Percentiles rank a stretch among this genome's conserved stretches.
phyloP scores from a whole-genome alignment of 2,888 invertebrate species.

The Pseudanteris insignis region DNA sequence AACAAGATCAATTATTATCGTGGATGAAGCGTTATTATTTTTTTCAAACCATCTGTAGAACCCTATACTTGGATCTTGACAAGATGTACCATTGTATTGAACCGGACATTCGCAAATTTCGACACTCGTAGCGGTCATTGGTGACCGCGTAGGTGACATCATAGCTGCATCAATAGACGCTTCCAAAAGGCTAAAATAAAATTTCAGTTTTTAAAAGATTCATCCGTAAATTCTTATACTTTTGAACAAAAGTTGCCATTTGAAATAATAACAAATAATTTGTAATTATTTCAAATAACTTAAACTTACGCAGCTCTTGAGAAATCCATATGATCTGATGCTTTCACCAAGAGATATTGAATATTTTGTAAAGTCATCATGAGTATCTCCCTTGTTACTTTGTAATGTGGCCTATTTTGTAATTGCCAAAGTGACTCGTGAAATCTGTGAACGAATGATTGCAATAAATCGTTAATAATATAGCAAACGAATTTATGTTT shows the following conservation, averaged over 20 bases:
- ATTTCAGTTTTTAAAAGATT: too few relatives aligned
- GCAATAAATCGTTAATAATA: too few relatives aligned
- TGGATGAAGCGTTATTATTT: constrained; percentile 70
- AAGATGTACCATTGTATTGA: constrained; percentile 85
- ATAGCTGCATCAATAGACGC: constrained; percentile 86
- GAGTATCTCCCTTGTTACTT: constrained; percentile 79
- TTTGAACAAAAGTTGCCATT: not conserved
- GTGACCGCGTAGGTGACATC: constrained; percentile 73
- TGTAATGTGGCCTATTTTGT: constrained; percentile 69
- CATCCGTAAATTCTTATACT: too few relatives aligned
- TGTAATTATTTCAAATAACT: not conserved
- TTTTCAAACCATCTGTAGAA: constrained; percentile 80
- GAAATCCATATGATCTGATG: constrained; percentile 73
- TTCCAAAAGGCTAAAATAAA: constrained; percentile 72
- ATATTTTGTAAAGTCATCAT: constrained; percentile 94
- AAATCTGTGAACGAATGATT: constrained; percentile 68
- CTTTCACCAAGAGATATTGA: constrained; percentile 81
- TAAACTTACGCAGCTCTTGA: constrained; percentile 70
- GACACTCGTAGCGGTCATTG: constrained; percentile 79
- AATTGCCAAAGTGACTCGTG: constrained; percentile 84
- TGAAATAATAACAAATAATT: not conserved
- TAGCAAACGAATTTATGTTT: too few relatives aligned
- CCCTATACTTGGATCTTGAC: constrained; percentile 87
- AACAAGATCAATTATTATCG: constrained; percentile 80
- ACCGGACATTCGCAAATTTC: constrained; percentile 87